These are phyloP conservation scores for Galerucella calmariensis DNA, from an alignment of 2,888 invertebrate genomes.

Conservation along the genomic window DNA sequence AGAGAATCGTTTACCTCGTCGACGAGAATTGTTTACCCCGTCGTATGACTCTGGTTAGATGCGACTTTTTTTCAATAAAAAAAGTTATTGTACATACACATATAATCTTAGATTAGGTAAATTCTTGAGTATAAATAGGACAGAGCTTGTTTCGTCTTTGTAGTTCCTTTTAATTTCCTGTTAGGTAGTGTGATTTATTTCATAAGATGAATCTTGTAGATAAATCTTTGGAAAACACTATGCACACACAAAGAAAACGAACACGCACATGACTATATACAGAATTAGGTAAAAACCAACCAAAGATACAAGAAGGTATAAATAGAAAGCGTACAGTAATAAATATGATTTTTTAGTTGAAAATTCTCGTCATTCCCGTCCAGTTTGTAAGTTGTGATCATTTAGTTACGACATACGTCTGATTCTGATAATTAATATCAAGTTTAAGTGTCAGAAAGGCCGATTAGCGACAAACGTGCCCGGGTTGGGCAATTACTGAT, in stretches of 20 bases:
- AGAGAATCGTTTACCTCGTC: too few relatives aligned
- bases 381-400: conserved; percentile 19
- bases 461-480: conserved; percentile 50
- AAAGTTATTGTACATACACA: too few relatives aligned
- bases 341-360: conserved; percentile 16
- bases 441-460: conserved; percentile 43
- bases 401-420: conserved; percentile 28
- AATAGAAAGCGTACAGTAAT: conserved; percentile 8
- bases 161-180: background rate
- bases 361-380: conserved; percentile 13
- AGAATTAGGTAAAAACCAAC: conserved; percentile 14
- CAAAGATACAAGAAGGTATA: conserved; percentile 1
- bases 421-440: conserved; percentile 43
- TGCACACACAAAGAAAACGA: conserved; percentile 7
- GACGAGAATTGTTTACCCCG: too few relatives aligned
- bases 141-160: background rate
- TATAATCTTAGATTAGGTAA: background rate
- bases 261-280: conserved; percentile 8
- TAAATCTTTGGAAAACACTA: background rate
- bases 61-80: too few relatives aligned
- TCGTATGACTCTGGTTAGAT: too few relatives aligned
- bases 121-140: background rate
- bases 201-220: background rate
- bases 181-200: background rate
- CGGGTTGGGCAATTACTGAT: conserved; percentile 42